Percentiles rank a stretch among this genome's conserved stretches.
Evolutionary conservation across 2,888 invertebrate genomes (phyloP).

Genomic region (Yponomeuta malinellus): DNA sequence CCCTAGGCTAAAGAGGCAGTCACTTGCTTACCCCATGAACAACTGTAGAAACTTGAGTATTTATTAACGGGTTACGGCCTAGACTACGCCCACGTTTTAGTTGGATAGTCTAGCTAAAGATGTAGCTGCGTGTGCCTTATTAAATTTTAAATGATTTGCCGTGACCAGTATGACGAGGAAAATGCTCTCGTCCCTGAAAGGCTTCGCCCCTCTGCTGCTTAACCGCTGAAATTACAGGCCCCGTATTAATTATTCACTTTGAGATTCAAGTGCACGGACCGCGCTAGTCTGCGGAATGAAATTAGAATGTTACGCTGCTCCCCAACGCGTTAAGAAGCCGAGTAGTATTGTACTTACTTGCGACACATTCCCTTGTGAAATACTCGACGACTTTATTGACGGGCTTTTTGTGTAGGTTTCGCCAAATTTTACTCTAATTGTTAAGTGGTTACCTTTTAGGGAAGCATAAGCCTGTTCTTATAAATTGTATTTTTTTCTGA

Average conservation of each 20-base stretch:
- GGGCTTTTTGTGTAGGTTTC: neutral
- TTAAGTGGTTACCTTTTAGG: no score
- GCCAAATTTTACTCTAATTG: no score
- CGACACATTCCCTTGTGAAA: neutral
- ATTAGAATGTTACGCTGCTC: conserved; percentile 6
- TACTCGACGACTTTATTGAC: neutral
- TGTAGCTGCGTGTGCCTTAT: neutral
- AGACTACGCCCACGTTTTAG: no score
- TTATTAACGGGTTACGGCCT: no score
- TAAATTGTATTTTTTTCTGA: no score
- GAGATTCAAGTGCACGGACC: conserved; percentile 8
- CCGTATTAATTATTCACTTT: conserved; percentile 20
- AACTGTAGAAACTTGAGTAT: no score
- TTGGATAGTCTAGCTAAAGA: no score
- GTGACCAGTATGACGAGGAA: neutral
- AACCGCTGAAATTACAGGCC: conserved; percentile 7
- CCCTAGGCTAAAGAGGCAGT: no score
- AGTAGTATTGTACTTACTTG: neutral
- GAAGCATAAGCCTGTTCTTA: no score
- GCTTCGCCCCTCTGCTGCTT: neutral
- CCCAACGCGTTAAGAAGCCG: neutral
- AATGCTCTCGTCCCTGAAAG: neutral
- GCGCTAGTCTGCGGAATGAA: conserved; percentile 2
- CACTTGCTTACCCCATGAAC: no score
- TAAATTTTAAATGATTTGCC: neutral